These are phyloP conservation scores for Helostoma temminkii DNA, from an alignment of 2,797 vertebrate species.

Conservation along the genomic window DNA sequence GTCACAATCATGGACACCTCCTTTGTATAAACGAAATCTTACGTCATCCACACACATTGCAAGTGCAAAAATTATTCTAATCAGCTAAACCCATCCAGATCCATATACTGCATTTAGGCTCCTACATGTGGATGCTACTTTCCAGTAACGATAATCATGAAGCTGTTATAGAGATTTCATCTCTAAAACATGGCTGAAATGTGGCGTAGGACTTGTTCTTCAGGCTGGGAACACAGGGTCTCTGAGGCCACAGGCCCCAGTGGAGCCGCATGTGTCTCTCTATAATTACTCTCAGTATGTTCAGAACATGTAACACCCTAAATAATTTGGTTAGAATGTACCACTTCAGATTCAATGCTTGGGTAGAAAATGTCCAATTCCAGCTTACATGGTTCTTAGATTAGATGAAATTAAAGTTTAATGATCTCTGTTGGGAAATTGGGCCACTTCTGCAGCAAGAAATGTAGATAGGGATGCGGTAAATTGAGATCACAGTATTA, in stretches of 20 bases:
- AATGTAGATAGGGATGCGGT: background rate
- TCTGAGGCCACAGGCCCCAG: background rate
- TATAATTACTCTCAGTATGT: conserved; percentile 14
- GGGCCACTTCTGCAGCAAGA: conserved; percentile 20
- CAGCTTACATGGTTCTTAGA: conserved; percentile 65
- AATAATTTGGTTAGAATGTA: conserved; percentile 54
- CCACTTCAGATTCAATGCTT: conserved; percentile 37
- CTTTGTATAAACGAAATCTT: no score
- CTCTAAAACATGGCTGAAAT: background rate
- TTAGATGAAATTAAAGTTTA: conserved; percentile 70
- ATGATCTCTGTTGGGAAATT: conserved; percentile 57
- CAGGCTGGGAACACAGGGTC: background rate
- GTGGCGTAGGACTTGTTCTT: background rate
- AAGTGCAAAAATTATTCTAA: no score
- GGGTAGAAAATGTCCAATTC: conserved; percentile 48
- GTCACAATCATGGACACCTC: no score
- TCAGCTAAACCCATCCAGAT: no score
- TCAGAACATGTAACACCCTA: conserved; percentile 34
- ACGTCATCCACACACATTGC: no score
- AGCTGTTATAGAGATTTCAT: background rate
- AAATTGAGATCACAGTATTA: conserved; percentile 21
- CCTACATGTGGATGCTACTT: background rate
- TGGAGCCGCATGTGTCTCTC: background rate
- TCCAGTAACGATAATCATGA: background rate
- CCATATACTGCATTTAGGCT: no score